These are phyloP conservation scores for Microplitis demolitor DNA, from an alignment of 1,140 invertebrate genomes.

Conservation along the genomic window DNA sequence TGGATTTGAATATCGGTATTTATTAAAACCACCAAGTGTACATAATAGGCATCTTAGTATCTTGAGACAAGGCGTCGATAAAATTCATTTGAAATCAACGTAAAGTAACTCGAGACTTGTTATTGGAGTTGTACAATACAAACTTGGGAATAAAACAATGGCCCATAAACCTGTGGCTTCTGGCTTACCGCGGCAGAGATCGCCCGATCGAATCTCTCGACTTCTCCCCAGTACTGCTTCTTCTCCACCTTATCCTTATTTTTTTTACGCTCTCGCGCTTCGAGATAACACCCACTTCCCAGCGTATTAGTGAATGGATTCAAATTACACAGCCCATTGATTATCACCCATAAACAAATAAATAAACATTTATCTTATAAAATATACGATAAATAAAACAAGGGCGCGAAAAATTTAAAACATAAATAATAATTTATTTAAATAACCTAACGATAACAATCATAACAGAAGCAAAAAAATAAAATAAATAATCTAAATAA, in stretches of 20 bases:
- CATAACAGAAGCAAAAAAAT: too few species aligned
- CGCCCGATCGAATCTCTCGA: slow-evolving; percentile 12
- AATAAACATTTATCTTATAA: not conserved
- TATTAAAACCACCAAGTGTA: too few species aligned
- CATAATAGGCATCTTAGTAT: too few species aligned
- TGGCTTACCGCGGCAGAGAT: not conserved
- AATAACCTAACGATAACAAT: too few species aligned
- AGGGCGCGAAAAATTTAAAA: too few species aligned
- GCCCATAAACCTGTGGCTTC: slow-evolving; percentile 7
- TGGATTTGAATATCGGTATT: too few species aligned
- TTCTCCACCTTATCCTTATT: too few species aligned
- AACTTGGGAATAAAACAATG: slow-evolving; percentile 7
- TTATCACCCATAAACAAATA: not conserved
- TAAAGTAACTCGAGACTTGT: not conserved
- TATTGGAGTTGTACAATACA: slow-evolving; percentile 10
- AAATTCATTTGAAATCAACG: not conserved
- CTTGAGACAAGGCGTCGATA: not conserved
- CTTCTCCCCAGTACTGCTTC: not conserved
- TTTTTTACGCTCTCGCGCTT: too few species aligned
- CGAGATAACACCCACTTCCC: slow-evolving; percentile 4
- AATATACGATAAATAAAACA: too few species aligned
- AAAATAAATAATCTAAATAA: too few species aligned
- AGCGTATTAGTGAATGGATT: not conserved
- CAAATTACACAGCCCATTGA: not conserved
- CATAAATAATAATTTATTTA: too few species aligned